Conservation (phyloP, 1,140 invertebrate species). For the Nomia melanderi region DNA sequence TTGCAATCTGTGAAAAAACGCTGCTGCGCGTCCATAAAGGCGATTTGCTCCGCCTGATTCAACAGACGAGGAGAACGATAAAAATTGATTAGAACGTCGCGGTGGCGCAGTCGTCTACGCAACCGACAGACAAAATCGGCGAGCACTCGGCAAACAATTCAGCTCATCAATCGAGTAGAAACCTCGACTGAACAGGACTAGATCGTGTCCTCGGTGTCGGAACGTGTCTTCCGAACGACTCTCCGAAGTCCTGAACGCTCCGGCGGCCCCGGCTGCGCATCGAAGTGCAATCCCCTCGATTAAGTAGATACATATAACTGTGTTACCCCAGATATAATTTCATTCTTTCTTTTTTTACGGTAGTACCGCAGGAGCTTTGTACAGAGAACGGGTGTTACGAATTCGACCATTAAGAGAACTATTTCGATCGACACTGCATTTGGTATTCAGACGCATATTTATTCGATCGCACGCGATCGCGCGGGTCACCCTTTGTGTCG, state of each 20-base stretch:
- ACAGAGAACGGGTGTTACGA: slow-evolving; percentile 11
- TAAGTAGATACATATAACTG: slow-evolving; percentile 43
- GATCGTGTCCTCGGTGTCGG: slow-evolving; percentile 6
- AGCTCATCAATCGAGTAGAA: slow-evolving; percentile 29
- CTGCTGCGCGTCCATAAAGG: slow-evolving; percentile 79
- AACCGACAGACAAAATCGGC: slow-evolving; percentile 17
- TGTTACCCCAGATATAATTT: slow-evolving; percentile 34
- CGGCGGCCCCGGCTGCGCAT: slow-evolving; percentile 13
- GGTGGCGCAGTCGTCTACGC: slow-evolving; percentile 3
- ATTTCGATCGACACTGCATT: slow-evolving; percentile 28
- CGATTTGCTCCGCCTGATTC: slow-evolving; percentile 72
- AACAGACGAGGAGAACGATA: slow-evolving; percentile 8
- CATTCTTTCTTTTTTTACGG: slow-evolving; percentile 29
- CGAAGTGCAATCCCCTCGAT: slow-evolving; percentile 12
- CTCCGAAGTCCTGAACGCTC: slow-evolving; percentile 12
- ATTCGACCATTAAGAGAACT: slow-evolving; percentile 19
- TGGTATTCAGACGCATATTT: slow-evolving; percentile 51
- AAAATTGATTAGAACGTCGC: slow-evolving; percentile 17
- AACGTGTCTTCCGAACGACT: slow-evolving; percentile 1
- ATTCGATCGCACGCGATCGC: slow-evolving; percentile 59
- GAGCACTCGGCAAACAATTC: slow-evolving; percentile 28
- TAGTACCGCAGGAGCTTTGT: slow-evolving; percentile 48
- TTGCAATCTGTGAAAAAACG: slow-evolving; percentile 79
- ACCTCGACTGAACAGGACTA: background rate
- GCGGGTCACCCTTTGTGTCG: slow-evolving; percentile 39